A percentile compares a stretch with the other conserved stretches of the same genome.
These are phyloP conservation scores for Theodoxus fluviatilis DNA, from an alignment of 2,888 invertebrate species.

Conservation along the genomic window DNA sequence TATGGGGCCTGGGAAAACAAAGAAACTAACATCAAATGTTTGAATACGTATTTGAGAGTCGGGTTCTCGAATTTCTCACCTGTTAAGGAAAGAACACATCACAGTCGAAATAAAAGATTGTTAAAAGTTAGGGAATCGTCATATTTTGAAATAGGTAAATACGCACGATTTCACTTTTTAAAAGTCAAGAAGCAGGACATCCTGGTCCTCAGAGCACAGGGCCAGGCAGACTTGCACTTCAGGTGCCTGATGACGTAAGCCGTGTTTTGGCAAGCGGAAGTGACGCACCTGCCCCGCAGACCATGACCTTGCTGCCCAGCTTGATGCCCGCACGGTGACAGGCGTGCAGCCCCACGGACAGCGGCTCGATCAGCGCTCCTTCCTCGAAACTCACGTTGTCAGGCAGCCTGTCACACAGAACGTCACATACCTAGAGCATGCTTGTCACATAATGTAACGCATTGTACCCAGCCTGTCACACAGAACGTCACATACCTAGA, in stretches of 20 bases:
- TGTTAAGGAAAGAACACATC: background rate
- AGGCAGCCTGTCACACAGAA: slow-evolving; percentile 74
- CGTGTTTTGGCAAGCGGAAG: too few species aligned
- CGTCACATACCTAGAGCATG: background rate
- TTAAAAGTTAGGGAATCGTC: background rate
- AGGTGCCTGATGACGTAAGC: too few species aligned
- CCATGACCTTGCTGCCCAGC: slow-evolving; percentile 65
- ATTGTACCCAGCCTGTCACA: too few species aligned
- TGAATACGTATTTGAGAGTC: too few species aligned
- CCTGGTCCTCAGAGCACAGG: too few species aligned
- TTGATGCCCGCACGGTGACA: slow-evolving; percentile 83
- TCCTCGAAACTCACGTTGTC: slow-evolving; percentile 90
- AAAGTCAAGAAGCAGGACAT: too few species aligned
- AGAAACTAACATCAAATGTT: background rate
- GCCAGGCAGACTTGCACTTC: too few species aligned
- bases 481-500: too few species aligned
- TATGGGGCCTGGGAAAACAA: slow-evolving; percentile 54
- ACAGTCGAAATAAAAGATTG: background rate
- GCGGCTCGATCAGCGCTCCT: slow-evolving; percentile 90
- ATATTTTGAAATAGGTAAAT: too few species aligned
- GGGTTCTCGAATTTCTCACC: too few species aligned
- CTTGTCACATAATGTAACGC: background rate
- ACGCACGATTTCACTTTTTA: too few species aligned
- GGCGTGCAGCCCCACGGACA: slow-evolving; percentile 92
- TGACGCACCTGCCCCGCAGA: slow-evolving; percentile 58